Evolutionary conservation across 1,140 invertebrate species (phyloP), one percentile per base, ranked within the genome.

Genomic region (Lucilia sericata): DNA sequence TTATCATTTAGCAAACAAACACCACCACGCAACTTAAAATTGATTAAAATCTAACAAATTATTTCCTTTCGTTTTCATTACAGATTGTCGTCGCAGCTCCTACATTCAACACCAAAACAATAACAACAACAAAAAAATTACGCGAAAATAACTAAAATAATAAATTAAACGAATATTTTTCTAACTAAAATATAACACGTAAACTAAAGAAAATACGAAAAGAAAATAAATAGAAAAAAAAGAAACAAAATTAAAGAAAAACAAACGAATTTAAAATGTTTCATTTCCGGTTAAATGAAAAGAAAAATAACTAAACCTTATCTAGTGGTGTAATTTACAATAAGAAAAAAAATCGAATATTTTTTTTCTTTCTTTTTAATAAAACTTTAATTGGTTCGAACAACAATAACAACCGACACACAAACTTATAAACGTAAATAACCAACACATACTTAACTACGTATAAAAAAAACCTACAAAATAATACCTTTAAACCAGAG

Each of bases 1-100:
- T 8, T 42, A 42, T 42, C 42, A 42, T 42, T 42, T 42, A 42
- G 7, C 5, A 42, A 42, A 42, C 42, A 42, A 30, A 42, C 10
- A 42, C 42, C 10, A 42, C 42, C 5, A 42, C 42, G 42, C 7
- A 70, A 70, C 17, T 12, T 65, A 10, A 9, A 70, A 70, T 7
- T 70, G 65, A 70, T 70, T 25, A 19, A 70, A 70, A 70, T 70
- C 65, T 70, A 21, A 70, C n/a, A 70, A 70, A 70, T 70, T 51
- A 1, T 80, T 80, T 51, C 47, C 19, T 51, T 80, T 49, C 19
- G n/a, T 80, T 76, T 80, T 80, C 76, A 80, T 80, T 80, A 21
- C 76, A 80, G 76, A 42, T 80, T 42, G 42, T 42, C 42, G 42
- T 42, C 42, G 25, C 3, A 30, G 25, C 3, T 42, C 42, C 19